Evolutionary conservation across 2,888 invertebrate genomes (phyloP), one percentile per base, ranked within the genome.

Genomic region (Liodrosophila aerea): DNA sequence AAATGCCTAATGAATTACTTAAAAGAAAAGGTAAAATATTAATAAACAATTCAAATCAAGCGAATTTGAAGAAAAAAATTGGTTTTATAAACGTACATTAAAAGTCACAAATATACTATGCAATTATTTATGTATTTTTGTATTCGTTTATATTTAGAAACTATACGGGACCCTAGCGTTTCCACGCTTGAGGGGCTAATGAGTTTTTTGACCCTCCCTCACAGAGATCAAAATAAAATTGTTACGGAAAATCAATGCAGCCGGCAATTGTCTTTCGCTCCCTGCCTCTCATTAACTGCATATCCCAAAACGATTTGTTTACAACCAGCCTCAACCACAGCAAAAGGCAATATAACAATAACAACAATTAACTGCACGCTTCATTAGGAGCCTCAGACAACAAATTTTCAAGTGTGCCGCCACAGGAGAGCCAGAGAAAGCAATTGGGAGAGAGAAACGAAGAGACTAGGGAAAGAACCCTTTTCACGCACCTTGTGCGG

Each of bases 301-400:
- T 40, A 57, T 58, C 65, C 49, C 58, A 54, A 76, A 61, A 64
- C 78, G 78, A 76, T 73, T 84, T 63, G 82, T 63, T 76, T 84
- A 81, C 64, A 33, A 15, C 22, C 50, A 53, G 18, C 34, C 47
- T 44, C 45, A 49, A 16, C 30, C 8, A 22, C 37, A 76, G 58
- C 57, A 58, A 22, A 22, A 5, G 22, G 22, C 22, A 2, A 22
- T 22, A 62, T 61, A 62, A 76, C 67, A 73, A 74, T 73, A 70
- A 71, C 60, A 80, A 57, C 82, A 74, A 76, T 85, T 74, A 74
- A 82, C 71, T 82, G 80, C 65, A 85, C 76, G 85, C 64, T 85
- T 75, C 83, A 83, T 85, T 78, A 67, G 44, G 57, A 73, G 62
- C 84, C 78, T 84, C 73, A 49, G 86, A 69, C 78, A 80, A 80